Evolutionary conservation across 2,113 vertebrate genomes (phyloP), one percentile per base, ranked within the genome.

Genomic region (Siphamia tubifer): DNA sequence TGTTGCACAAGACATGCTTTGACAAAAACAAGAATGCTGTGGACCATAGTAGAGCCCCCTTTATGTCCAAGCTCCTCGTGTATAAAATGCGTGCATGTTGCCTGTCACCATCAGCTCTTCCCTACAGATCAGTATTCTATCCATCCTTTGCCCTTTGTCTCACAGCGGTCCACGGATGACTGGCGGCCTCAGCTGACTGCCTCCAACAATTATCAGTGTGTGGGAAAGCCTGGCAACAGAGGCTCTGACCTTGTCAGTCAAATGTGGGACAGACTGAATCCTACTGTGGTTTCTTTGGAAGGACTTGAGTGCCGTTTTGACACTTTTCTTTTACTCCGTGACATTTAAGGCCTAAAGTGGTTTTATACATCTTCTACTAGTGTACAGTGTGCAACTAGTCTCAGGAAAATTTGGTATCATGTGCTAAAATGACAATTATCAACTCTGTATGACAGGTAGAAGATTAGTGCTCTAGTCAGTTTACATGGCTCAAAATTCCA

Each of bases 171-270:
- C 78, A 86, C 53, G 66, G 75, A 79, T 87, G 87, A 87, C 81
- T 87, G 86, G 76, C 74, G 85, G 89, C 83, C 75, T 89, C 83
- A 75, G 89, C 77, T 84, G 78, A 89, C 79, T 80, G 82, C 74
- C 85, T 83, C 74, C 63, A 60, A 87, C 85, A 72, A 78, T 83
- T 70, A 85, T 71, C 51, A 68, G 62, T 84, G 84, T 82, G 83
- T 91, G 85, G 88, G 83, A 90, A 87, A 84, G 72, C 82, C 70
- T 68, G 55, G 79, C 75, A 79, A 74, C 83, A 61, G 66, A 79
- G 71, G 79, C 66, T 78, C 66, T 35, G 81, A 77, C 70, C 86
- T 64, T 89, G 90, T 91, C 91, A 87, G 84, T 93, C 87, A 87
- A 61, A 36, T 32, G 40, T 76, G 63, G 65, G 77, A 15, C 13